phyloP scores from a whole-genome alignment of 2,888 invertebrate species.

The Carpatolechia fugitivella region DNA sequence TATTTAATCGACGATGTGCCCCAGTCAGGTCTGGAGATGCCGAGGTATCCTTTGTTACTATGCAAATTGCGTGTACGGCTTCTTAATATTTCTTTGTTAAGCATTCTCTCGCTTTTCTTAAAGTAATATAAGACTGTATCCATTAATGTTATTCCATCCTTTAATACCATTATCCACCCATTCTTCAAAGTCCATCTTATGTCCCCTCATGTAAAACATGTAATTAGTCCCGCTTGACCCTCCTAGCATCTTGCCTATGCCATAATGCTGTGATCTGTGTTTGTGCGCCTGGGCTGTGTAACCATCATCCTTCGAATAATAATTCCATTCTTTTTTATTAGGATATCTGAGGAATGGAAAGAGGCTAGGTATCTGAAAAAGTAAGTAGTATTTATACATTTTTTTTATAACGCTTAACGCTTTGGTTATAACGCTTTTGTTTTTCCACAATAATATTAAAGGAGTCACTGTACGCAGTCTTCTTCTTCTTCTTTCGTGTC shows the following conservation, averaged over 20 bases:
- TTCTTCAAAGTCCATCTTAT: slow-evolving; percentile 51
- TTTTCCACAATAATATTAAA: too few relatives aligned
- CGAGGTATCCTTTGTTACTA: slow-evolving; percentile 79
- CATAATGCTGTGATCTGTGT: slow-evolving; percentile 43
- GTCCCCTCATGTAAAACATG: slow-evolving; percentile 81
- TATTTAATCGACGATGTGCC: slow-evolving; percentile 80
- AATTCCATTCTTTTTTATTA: slow-evolving; percentile 77
- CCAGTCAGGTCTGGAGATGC: slow-evolving; percentile 80
- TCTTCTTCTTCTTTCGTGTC: too few relatives aligned
- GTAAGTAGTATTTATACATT: too few relatives aligned
- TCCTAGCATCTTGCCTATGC: slow-evolving; percentile 81
- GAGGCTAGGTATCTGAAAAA: background rate
- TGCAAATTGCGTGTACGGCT: slow-evolving; percentile 73
- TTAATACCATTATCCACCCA: background rate
- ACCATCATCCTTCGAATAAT: slow-evolving; percentile 34
- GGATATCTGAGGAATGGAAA: background rate
- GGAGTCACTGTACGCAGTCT: too few relatives aligned
- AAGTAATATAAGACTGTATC: slow-evolving; percentile 83
- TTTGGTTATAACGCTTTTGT: too few relatives aligned
- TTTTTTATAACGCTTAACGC: too few relatives aligned
- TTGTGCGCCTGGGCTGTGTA: slow-evolving; percentile 30
- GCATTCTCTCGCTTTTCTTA: slow-evolving; percentile 83
- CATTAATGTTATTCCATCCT: slow-evolving; percentile 87
- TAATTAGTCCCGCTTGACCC: slow-evolving; percentile 81
- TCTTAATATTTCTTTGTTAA: slow-evolving; percentile 54